These are phyloP conservation scores for Centruroides sculpturatus DNA, from an alignment of 1,140 invertebrate genomes.

Conservation along the genomic window DNA sequence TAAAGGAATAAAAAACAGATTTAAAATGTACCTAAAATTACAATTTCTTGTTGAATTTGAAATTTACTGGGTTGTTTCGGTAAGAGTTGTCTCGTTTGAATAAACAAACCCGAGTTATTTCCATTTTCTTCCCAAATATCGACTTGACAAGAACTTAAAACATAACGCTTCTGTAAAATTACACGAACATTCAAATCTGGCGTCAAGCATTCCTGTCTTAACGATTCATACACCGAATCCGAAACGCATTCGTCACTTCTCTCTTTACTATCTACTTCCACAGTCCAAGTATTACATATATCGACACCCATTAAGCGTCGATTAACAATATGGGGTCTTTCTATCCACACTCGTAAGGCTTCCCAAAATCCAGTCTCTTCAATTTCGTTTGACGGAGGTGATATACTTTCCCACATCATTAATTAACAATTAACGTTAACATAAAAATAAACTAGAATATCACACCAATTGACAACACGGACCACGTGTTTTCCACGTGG, in stretches of 20 bases:
- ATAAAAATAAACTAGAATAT: no score
- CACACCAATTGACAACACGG: no score
- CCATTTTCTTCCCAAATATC: neutral
- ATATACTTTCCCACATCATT: no score
- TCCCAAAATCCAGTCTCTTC: constrained; percentile 14
- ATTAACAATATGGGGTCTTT: constrained; percentile 33
- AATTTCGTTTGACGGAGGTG: no score
- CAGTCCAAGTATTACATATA: no score
- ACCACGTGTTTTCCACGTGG: no score
- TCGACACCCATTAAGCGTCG: constrained; percentile 19
- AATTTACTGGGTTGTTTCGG: constrained; percentile 22
- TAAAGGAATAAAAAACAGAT: neutral
- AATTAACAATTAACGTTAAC: no score
- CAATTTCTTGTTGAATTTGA: constrained; percentile 20
- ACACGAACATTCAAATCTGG: neutral
- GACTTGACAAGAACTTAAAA: neutral
- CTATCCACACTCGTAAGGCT: constrained; percentile 27
- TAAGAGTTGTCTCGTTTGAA: constrained; percentile 7
- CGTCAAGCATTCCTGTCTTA: neutral
- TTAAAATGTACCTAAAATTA: constrained; percentile 22
- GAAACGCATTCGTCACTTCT: neutral
- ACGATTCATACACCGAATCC: neutral
- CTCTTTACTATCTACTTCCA: no score
- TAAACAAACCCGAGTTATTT: constrained; percentile 3
- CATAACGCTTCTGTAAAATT: neutral